Evolutionary conservation across 2,797 vertebrate genomes (phyloP).

Genomic region (Gymnodraco acuticeps): DNA sequence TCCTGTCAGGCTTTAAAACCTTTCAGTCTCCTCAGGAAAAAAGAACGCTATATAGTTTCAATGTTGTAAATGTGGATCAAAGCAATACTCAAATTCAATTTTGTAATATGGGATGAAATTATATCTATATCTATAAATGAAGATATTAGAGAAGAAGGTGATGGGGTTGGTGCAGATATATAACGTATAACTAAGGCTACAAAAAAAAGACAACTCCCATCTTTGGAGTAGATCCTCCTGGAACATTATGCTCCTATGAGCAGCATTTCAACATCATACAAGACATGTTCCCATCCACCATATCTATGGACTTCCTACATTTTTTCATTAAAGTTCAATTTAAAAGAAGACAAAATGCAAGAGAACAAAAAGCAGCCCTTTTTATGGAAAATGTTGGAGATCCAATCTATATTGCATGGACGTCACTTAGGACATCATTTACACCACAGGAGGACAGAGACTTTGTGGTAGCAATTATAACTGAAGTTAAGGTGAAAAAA

Average conservation of each 20-base stretch:
- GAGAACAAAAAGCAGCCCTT: background rate
- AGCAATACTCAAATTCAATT: background rate
- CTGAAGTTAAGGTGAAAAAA: background rate
- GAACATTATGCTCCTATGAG: background rate
- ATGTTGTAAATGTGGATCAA: slow-evolving; percentile 5
- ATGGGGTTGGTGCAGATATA: background rate
- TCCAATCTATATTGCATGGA: background rate
- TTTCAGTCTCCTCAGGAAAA: no score
- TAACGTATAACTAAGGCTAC: background rate
- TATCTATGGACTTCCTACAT: background rate
- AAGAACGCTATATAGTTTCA: background rate
- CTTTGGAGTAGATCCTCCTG: background rate
- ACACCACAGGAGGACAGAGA: background rate
- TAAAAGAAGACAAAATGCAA: background rate
- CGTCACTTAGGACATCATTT: no score
- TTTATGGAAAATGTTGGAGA: no score
- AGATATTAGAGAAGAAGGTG: background rate
- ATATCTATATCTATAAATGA: background rate
- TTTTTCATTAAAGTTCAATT: background rate
- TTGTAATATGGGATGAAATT: background rate
- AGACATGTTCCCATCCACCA: background rate
- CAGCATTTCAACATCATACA: background rate
- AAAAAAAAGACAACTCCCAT: slow-evolving; percentile 3
- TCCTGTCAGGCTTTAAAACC: no score
- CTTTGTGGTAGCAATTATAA: slow-evolving; percentile 3